A percentile compares a stretch with the other conserved stretches of the same genome.
Evolutionary conservation across 1,140 invertebrate genomes (phyloP).

Genomic region (Mya arenaria): DNA sequence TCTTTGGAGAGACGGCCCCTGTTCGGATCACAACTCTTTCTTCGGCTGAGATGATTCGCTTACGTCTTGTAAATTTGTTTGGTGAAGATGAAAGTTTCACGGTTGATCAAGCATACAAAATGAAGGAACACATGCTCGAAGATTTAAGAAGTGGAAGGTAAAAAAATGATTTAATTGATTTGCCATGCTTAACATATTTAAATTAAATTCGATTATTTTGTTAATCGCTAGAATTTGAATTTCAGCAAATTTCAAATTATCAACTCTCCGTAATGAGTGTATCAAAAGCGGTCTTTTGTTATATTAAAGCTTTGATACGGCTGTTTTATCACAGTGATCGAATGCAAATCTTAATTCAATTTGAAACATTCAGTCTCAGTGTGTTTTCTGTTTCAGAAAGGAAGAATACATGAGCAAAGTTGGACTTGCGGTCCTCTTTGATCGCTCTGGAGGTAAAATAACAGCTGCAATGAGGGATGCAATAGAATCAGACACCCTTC

Average conservation of each 20-base stretch:
- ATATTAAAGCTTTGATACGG: too few relatives aligned
- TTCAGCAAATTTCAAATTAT: too few relatives aligned
- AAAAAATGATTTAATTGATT: too few relatives aligned
- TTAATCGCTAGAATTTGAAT: too few relatives aligned
- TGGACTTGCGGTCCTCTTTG: slow-evolving; percentile 16
- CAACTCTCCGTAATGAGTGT: too few relatives aligned
- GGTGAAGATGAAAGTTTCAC: slow-evolving; percentile 22
- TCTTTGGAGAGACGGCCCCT: slow-evolving; percentile 15
- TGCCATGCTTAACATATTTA: too few relatives aligned
- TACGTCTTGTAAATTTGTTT: background rate
- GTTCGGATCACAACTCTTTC: slow-evolving; percentile 8
- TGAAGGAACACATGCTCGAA: slow-evolving; percentile 14
- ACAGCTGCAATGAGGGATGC: background rate
- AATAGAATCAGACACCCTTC: background rate
- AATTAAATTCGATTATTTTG: too few relatives aligned
- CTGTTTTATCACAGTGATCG: too few relatives aligned
- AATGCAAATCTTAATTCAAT: too few relatives aligned
- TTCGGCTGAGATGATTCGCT: slow-evolving; percentile 3
- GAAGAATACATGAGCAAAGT: slow-evolving; percentile 28
- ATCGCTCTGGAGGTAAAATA: background rate
- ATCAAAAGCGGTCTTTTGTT: too few relatives aligned
- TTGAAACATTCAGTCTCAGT: too few relatives aligned
- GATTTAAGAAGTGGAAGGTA: slow-evolving; percentile 5
- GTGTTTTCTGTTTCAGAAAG: slow-evolving; percentile 28
- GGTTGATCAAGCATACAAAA: background rate